These are phyloP conservation scores for Melipona quadrifasciata DNA, from an alignment of 1,140 invertebrate genomes.

Conservation along the genomic window DNA sequence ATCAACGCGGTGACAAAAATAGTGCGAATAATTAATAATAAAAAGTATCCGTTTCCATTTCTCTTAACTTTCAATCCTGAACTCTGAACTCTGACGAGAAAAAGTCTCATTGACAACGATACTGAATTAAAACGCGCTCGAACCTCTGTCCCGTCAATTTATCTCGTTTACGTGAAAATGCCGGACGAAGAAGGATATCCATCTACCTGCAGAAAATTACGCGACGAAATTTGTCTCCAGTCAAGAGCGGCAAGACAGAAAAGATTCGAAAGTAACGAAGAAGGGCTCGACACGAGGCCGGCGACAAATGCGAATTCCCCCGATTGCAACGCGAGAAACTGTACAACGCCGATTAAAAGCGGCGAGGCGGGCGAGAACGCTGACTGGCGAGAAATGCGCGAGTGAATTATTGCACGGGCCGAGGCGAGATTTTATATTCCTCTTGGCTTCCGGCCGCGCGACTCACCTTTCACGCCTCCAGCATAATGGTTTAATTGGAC, in stretches of 20 bases:
- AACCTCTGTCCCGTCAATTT: too few relatives aligned
- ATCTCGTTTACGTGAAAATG: too few relatives aligned
- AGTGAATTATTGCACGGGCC: slow-evolving; percentile 62
- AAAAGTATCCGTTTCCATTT: too few relatives aligned
- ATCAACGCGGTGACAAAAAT: too few relatives aligned
- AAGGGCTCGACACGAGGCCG: slow-evolving; percentile 39
- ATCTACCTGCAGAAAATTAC: background rate
- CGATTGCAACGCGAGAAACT: slow-evolving; percentile 50
- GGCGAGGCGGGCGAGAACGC: slow-evolving; percentile 58
- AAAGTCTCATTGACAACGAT: too few relatives aligned
- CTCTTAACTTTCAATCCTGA: too few relatives aligned
- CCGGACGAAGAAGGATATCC: background rate
- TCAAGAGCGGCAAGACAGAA: background rate
- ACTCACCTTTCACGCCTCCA: slow-evolving; percentile 46
- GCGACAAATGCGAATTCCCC: slow-evolving; percentile 48
- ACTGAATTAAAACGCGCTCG: too few relatives aligned
- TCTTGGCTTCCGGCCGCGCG: slow-evolving; percentile 18
- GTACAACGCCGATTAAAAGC: slow-evolving; percentile 62
- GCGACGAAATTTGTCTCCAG: background rate
- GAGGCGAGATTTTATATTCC: slow-evolving; percentile 67
- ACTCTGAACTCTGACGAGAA: too few relatives aligned
- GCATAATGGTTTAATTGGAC: slow-evolving; percentile 70
- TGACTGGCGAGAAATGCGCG: slow-evolving; percentile 54
- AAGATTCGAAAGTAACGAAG: background rate
- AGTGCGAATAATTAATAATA: too few relatives aligned